Conservation (phyloP, 2,888 invertebrate species). For the Andricus curvator region DNA sequence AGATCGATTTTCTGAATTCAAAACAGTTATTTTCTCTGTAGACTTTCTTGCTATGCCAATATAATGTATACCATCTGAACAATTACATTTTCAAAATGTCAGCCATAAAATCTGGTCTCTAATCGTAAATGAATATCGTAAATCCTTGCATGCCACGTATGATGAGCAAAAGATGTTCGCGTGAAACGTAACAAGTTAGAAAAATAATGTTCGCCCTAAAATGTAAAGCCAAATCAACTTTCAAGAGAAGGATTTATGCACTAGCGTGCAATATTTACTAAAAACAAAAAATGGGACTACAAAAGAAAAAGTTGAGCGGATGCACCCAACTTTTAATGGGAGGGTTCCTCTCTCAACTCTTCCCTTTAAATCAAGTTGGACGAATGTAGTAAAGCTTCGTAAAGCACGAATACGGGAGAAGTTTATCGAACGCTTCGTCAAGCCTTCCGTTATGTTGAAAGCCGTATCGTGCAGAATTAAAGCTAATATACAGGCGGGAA, state of each 20-base stretch:
- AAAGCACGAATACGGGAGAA: conserved; percentile 24
- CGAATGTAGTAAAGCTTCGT: conserved; percentile 19
- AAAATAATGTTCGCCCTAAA: conserved; percentile 1
- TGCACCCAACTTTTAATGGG: conserved; percentile 36
- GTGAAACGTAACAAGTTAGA: background rate
- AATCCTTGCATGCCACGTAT: background rate
- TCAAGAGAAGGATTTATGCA: background rate
- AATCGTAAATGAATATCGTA: background rate
- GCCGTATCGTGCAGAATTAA: conserved; percentile 21
- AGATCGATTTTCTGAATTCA: too few relatives aligned
- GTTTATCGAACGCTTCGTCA: conserved; percentile 38
- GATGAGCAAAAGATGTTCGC: background rate
- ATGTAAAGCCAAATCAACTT: conserved; percentile 16
- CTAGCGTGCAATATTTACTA: conserved; percentile 21
- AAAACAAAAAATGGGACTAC: conserved; percentile 2
- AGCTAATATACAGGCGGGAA: conserved; percentile 21
- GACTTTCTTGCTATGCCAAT: too few relatives aligned
- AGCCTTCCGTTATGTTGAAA: conserved; percentile 25
- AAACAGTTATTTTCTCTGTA: too few relatives aligned
- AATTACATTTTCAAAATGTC: background rate
- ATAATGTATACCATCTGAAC: too few relatives aligned
- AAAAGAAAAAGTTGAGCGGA: conserved; percentile 17
- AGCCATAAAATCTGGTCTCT: background rate
- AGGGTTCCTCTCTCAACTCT: conserved; percentile 1
- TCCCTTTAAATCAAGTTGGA: conserved; percentile 36